A percentile compares a stretch with the other conserved stretches of the same genome.
Conservation (phyloP, 2,113 vertebrate genomes). For the Coptodon rendalli region DNA sequence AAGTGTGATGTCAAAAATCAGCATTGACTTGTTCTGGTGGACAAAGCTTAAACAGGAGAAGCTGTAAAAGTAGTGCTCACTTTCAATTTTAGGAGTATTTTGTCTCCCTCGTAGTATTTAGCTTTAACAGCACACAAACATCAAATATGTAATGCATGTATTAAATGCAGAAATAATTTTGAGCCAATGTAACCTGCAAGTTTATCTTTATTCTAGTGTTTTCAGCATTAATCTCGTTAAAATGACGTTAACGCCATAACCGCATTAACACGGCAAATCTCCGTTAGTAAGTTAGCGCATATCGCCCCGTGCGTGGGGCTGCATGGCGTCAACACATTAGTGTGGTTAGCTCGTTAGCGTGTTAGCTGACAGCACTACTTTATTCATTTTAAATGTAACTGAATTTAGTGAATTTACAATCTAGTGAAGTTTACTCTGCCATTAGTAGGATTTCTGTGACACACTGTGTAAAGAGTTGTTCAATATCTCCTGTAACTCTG, state of each 20-base stretch:
- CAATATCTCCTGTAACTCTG: accelerated
- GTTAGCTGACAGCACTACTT: not conserved
- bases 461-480: not conserved
- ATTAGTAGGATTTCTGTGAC: not conserved
- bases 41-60: not conserved
- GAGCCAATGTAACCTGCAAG: not conserved
- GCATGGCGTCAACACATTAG: not conserved
- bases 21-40: not conserved
- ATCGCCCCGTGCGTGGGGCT: accelerated
- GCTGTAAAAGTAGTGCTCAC: not conserved
- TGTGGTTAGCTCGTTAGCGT: not conserved
- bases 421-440: not conserved
- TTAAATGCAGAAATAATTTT: not conserved
- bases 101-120: not conserved
- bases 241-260: not conserved
- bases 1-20: not conserved
- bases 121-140: not conserved
- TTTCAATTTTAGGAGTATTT: not conserved
- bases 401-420: not conserved
- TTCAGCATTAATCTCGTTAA: not conserved
- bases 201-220: not conserved
- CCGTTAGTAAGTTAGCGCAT: not conserved
- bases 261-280: not conserved
- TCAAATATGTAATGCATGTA: not conserved
- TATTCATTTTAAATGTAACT: not conserved